These are phyloP conservation scores for Papilio aristodemus DNA, from an alignment of 1,140 invertebrate genomes.

Conservation along the genomic window DNA sequence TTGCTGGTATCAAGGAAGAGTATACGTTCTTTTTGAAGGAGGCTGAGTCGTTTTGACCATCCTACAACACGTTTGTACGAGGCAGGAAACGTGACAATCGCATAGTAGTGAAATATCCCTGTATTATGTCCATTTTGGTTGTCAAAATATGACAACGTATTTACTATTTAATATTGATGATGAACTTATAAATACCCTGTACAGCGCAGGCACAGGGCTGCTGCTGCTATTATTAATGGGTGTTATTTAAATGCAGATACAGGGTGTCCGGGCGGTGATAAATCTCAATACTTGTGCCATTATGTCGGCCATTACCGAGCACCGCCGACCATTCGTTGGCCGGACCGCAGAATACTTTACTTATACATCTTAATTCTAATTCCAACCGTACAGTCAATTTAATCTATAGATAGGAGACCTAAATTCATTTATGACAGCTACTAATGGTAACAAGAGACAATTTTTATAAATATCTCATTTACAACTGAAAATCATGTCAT, in stretches of 20 bases:
- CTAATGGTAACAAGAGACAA: too few relatives aligned
- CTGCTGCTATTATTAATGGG: constrained; percentile 2
- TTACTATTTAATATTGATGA: background rate
- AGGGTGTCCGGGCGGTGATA: constrained; percentile 7
- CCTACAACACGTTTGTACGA: too few relatives aligned
- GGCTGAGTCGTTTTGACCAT: too few relatives aligned
- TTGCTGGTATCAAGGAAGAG: too few relatives aligned
- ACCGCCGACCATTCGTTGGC: background rate
- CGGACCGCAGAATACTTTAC: background rate
- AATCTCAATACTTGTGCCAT: constrained; percentile 27
- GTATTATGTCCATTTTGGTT: too few relatives aligned
- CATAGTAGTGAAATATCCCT: too few relatives aligned
- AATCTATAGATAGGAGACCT: too few relatives aligned
- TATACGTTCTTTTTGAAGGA: too few relatives aligned
- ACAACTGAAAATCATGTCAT: too few relatives aligned
- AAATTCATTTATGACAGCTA: too few relatives aligned
- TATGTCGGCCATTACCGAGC: constrained; percentile 16
- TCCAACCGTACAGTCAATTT: background rate
- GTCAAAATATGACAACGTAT: background rate
- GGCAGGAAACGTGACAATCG: too few relatives aligned
- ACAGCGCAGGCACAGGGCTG: background rate
- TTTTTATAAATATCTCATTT: too few relatives aligned
- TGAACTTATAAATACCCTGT: constrained; percentile 1
- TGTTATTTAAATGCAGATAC: constrained; percentile 28
- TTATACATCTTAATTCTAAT: constrained; percentile 12